Conservation (phyloP, 2,113 vertebrate species). For the Phasianus colchicus region DNA sequence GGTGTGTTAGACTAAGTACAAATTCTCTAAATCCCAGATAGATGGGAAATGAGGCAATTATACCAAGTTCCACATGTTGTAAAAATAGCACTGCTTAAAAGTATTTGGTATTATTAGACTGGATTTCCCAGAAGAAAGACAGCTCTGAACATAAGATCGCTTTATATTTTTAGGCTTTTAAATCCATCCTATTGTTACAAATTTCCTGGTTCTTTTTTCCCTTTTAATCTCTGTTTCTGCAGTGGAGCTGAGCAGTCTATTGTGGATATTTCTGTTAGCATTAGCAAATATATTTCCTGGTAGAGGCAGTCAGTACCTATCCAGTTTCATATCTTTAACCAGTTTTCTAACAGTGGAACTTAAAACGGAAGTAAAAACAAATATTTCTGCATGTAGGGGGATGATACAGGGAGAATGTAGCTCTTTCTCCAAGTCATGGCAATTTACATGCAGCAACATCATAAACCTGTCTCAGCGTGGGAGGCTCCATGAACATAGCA, state of each 20-base stretch:
- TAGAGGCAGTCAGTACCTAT: background rate
- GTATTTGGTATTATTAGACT: slow-evolving; percentile 5
- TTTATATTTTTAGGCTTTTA: slow-evolving; percentile 41
- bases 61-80: background rate
- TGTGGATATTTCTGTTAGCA: background rate
- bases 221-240: background rate
- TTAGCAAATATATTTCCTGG: background rate
- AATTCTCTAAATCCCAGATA: slow-evolving; percentile 28
- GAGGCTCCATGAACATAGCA: background rate
- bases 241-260: background rate
- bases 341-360: background rate
- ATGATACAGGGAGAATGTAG: background rate
- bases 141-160: background rate
- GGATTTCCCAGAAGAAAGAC: slow-evolving; percentile 26
- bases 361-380: background rate
- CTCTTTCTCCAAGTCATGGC: background rate
- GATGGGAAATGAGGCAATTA: background rate
- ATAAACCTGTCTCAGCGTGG: slow-evolving; percentile 43
- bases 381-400: background rate
- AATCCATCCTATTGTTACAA: slow-evolving; percentile 39
- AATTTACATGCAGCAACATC: slow-evolving; percentile 8
- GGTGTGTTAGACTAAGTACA: background rate
- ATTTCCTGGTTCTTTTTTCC: background rate
- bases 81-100: slow-evolving; percentile 28
- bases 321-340: background rate